A percentile compares a stretch with the other conserved stretches of the same genome.
phyloP scores from a whole-genome alignment of 2,113 vertebrate genomes.

The Ameiurus melas region DNA sequence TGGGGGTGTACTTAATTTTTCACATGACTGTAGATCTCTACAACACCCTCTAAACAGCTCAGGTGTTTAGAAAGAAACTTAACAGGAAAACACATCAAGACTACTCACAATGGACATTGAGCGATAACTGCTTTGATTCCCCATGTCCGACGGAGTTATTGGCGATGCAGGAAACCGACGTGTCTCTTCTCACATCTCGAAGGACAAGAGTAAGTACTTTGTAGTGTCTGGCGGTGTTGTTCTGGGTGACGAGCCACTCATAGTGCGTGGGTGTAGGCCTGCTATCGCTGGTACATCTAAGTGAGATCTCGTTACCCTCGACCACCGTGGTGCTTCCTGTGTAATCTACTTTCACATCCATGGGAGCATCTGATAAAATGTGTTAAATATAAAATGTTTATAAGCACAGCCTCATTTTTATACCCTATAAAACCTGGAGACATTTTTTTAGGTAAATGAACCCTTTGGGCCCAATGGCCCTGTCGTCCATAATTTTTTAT shows the following conservation, averaged over 20 bases:
- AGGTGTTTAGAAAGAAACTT: background rate
- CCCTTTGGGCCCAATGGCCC: background rate
- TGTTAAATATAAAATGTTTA: background rate
- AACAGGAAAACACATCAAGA: background rate
- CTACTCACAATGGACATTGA: constrained; percentile 56
- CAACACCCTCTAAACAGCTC: background rate
- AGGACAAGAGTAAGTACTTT: constrained; percentile 26
- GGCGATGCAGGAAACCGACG: constrained; percentile 52
- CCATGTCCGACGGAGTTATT: constrained; percentile 40
- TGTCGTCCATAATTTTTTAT: background rate
- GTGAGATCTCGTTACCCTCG: constrained; percentile 31
- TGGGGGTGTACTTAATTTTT: too few species aligned
- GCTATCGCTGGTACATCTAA: constrained; percentile 45
- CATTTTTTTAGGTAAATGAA: background rate
- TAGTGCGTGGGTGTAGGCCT: constrained; percentile 48
- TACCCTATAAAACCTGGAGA: background rate
- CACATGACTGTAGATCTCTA: too few species aligned
- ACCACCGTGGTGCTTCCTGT: background rate
- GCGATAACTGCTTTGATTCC: constrained; percentile 39
- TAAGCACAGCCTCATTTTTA: background rate
- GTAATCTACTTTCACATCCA: constrained; percentile 34
- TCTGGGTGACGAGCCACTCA: constrained; percentile 47
- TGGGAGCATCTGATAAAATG: constrained; percentile 50
- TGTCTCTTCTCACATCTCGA: constrained; percentile 32
- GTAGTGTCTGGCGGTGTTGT: background rate